phyloP scores from a whole-genome alignment of 2,797 vertebrate species.

The Clarias fuscus region DNA sequence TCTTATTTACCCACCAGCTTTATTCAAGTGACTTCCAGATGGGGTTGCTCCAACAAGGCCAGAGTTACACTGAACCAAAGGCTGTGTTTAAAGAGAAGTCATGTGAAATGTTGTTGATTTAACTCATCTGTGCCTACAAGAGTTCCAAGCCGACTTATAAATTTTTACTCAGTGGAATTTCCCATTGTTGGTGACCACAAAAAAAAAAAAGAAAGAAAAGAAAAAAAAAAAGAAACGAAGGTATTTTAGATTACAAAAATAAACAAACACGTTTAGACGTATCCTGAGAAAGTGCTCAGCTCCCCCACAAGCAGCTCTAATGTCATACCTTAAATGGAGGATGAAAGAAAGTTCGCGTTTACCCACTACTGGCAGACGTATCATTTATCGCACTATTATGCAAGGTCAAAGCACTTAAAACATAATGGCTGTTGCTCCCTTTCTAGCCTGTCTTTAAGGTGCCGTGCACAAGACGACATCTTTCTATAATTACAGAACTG shows the following conservation, averaged over 20 bases:
- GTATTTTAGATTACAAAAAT: slow-evolving; percentile 72
- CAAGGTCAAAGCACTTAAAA: slow-evolving; percentile 65
- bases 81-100: slow-evolving; percentile 56
- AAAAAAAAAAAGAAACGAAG: neutral
- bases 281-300: slow-evolving; percentile 60
- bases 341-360: slow-evolving; percentile 73
- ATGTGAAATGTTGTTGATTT: slow-evolving; percentile 52
- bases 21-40: slow-evolving; percentile 62
- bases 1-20: slow-evolving; percentile 45
- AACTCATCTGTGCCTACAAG: slow-evolving; percentile 55
- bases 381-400: slow-evolving; percentile 70
- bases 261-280: slow-evolving; percentile 78
- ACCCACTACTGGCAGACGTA: slow-evolving; percentile 66
- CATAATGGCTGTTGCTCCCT: slow-evolving; percentile 64
- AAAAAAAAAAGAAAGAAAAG: neutral
- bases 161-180: slow-evolving; percentile 68
- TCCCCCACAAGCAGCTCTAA: slow-evolving; percentile 61
- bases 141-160: slow-evolving; percentile 34
- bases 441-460: slow-evolving; percentile 43
- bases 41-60: slow-evolving; percentile 54
- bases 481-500: slow-evolving; percentile 60
- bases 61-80: slow-evolving; percentile 50
- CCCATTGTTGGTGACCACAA: slow-evolving; percentile 57
- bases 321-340: slow-evolving; percentile 66
- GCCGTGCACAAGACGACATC: slow-evolving; percentile 56